Conservation (phyloP, 2,113 vertebrate species). For the Anguilla japonica region DNA sequence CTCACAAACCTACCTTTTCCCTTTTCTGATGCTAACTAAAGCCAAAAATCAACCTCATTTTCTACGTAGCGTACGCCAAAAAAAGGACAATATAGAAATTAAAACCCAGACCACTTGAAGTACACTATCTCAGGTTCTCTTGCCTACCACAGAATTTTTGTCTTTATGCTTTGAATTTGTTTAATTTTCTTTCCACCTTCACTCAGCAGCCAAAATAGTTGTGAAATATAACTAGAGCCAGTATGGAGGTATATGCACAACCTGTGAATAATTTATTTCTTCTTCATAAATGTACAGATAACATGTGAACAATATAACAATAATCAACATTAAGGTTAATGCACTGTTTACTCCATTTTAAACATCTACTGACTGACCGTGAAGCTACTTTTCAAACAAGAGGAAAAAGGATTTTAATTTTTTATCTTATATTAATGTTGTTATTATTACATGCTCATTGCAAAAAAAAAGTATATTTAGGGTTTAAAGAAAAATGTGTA, state of each 20-base stretch:
- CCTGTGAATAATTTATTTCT: conserved; percentile 78
- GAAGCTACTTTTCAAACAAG: conserved; percentile 54
- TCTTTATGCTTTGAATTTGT: conserved; percentile 8
- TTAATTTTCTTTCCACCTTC: conserved; percentile 58
- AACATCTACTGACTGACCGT: conserved; percentile 65
- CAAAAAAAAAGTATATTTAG: conserved; percentile 65
- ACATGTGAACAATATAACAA: conserved; percentile 64
- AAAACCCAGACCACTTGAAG: conserved; percentile 66
- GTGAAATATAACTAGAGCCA: conserved; percentile 60
- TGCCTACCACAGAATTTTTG: conserved; percentile 19
- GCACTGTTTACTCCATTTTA: conserved; percentile 68
- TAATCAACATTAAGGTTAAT: conserved; percentile 62
- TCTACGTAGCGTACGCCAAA: conserved; percentile 78
- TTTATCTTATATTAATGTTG: conserved; percentile 56
- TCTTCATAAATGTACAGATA: conserved; percentile 67
- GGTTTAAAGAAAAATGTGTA: conserved; percentile 59
- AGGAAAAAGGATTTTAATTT: conserved; percentile 42
- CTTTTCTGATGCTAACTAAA: conserved; percentile 63
- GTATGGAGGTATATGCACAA: conserved; percentile 70
- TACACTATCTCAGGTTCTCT: conserved; percentile 78
- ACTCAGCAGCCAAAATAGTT: conserved; percentile 66
- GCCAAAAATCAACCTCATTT: conserved; percentile 85
- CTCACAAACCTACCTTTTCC: conserved; percentile 32
- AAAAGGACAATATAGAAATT: conserved; percentile 59
- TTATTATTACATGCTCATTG: conserved; percentile 56